Percentiles rank a stretch among this genome's conserved stretches.
phyloP scores from a whole-genome alignment of 1,140 invertebrate genomes.

The Psilanteris sp. region DNA sequence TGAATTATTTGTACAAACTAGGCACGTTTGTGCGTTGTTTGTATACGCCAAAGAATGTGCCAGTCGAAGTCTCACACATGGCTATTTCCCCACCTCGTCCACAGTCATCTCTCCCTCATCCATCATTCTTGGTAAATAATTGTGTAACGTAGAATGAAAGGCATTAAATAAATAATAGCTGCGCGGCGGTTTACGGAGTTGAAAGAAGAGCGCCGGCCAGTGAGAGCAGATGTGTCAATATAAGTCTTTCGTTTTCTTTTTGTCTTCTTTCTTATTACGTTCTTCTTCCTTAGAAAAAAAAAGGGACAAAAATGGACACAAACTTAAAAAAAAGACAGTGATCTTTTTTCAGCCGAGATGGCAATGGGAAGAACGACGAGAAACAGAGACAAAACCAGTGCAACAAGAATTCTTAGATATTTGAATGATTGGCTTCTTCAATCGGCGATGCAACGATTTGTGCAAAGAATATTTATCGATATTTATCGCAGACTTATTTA shows the following conservation, averaged over 20 bases:
- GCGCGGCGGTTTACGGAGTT: constrained; percentile 65
- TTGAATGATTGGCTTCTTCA: too few relatives aligned
- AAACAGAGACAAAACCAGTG: too few relatives aligned
- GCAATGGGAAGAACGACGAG: too few relatives aligned
- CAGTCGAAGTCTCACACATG: constrained; percentile 68
- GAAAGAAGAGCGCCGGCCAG: constrained; percentile 67
- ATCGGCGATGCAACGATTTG: too few relatives aligned
- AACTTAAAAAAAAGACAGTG: too few relatives aligned
- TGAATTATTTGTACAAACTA: constrained; percentile 76
- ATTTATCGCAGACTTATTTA: too few relatives aligned
- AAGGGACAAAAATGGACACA: background rate
- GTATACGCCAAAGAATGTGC: constrained; percentile 66
- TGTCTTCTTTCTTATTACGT: constrained; percentile 54
- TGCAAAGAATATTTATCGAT: too few relatives aligned
- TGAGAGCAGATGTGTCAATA: constrained; percentile 71
- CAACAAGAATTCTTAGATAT: too few relatives aligned
- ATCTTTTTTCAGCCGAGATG: too few relatives aligned
- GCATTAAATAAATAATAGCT: constrained; percentile 75
- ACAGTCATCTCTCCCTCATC: constrained; percentile 60
- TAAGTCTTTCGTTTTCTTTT: constrained; percentile 53
- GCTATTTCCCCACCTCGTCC: constrained; percentile 48
- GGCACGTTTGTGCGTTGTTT: constrained; percentile 69
- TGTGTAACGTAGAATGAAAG: constrained; percentile 74
- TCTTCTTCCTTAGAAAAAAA: constrained; percentile 17
- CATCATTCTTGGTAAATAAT: constrained; percentile 72